These are phyloP conservation scores for Bombus pyrosoma DNA, from an alignment of 1,140 invertebrate genomes.

Conservation along the genomic window DNA sequence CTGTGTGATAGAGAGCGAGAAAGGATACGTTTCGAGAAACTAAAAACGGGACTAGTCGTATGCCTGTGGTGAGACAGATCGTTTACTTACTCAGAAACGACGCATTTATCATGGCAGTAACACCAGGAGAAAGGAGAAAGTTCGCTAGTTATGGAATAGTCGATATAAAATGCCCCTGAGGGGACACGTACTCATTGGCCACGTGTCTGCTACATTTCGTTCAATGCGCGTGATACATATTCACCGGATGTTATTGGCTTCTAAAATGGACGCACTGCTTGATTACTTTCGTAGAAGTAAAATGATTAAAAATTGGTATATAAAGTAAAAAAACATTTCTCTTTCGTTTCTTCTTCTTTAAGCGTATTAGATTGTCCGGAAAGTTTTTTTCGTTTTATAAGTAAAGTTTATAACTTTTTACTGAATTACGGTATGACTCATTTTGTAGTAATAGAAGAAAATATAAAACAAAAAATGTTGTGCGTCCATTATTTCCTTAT, in stretches of 20 bases:
- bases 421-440: no score
- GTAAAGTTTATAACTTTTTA: no score
- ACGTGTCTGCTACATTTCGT: background rate
- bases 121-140: slow-evolving; percentile 21
- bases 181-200: background rate
- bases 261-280: no score
- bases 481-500: no score
- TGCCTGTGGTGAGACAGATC: background rate
- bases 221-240: background rate
- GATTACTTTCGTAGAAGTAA: no score
- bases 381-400: no score
- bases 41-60: background rate
- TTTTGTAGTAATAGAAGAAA: no score
- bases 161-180: background rate
- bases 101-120: background rate
- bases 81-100: background rate
- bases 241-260: background rate
- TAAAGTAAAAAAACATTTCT: no score
- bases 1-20: background rate
- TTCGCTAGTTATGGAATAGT: slow-evolving; percentile 5
- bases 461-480: no score
- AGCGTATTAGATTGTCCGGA: no score
- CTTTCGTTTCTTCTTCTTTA: no score
- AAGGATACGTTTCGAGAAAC: background rate
- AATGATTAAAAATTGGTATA: no score